Evolutionary conservation across 1,140 invertebrate genomes (phyloP).

Genomic region (Bradysia coprophila): DNA sequence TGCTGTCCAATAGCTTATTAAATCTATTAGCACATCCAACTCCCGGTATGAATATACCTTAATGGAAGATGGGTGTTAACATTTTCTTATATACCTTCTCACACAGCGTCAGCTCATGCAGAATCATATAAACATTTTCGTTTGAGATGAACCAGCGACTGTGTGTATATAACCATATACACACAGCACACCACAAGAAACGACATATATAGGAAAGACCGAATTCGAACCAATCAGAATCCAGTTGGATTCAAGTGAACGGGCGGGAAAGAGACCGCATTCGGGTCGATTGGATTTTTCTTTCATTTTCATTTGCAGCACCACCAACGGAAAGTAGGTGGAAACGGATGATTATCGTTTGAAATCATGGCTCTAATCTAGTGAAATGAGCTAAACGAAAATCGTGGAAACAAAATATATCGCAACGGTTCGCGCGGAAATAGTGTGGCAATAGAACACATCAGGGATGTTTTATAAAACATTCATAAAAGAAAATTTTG

Average conservation of each 20-base stretch:
- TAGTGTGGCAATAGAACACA: neutral
- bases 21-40: too few relatives aligned
- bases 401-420: neutral
- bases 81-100: too few relatives aligned
- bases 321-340: neutral
- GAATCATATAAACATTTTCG: too few relatives aligned
- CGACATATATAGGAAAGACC: neutral
- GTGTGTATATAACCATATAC: too few relatives aligned
- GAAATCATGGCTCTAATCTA: neutral
- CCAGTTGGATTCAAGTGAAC: neutral
- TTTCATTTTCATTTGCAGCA: too few relatives aligned
- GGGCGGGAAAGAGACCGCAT: neutral
- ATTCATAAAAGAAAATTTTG: slow-evolving; percentile 10
- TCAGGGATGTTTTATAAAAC: neutral
- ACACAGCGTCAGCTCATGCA: too few relatives aligned
- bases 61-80: too few relatives aligned
- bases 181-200: too few relatives aligned
- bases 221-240: neutral
- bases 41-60: too few relatives aligned
- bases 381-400: neutral
- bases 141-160: too few relatives aligned
- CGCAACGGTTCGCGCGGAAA: neutral
- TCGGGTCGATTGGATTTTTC: neutral
- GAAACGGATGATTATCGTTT: neutral
- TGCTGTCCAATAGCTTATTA: too few relatives aligned